Base-by-base conservation (phyloP, 2,113 vertebrate species). In the Cathartes aura region DNA sequence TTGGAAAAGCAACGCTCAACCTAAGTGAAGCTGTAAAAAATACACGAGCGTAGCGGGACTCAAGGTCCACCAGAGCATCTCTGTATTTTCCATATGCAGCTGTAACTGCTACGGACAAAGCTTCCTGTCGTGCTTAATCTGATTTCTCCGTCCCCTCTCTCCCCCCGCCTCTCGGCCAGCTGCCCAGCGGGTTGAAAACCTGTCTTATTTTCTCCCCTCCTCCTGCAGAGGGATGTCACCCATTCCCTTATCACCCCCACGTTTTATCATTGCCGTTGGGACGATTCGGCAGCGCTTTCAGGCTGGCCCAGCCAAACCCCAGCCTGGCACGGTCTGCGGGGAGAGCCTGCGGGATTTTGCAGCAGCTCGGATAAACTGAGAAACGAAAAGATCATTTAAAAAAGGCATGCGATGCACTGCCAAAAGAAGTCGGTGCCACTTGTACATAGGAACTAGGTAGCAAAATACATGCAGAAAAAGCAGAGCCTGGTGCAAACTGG, bases 1-100 rank as follows among this genome's bases (percentile, higher is more conserved):
- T 60, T 82, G 86, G 53, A 75, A 92, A 71, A 80, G 60, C 26
- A 68, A 47, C 3, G 3, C n/a, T 90, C 66, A 47, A 38, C 4
- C 15, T 4, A 20, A 75, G 40, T 3, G 30, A 82, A 47, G 42
- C 5, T 67, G 21, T 47, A 50, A 62, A 75, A 48, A 36, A 29
- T 11, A 55, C 15, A 38, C 0, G 1, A 70, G 53, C 2, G 2
- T 5, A 50, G 47, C 2, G 7, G 64, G 27, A 72, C 17, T 26
- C 29, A 9, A 72, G 72, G 68, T 17, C 16, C 48, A 68, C 22
- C 20, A 68, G 29, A 76, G 30, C 55, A 50, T 8, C 84, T 67
- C 70, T 4, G 0, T 22, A 4, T 79, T 85, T 85, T 58, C 66
- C 79, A 42, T 4, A 30, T 8, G 27, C 24, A 67, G 88, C 23